Base-by-base conservation (phyloP, 2,888 invertebrate genomes). In the Drosophila paramelanica region DNA sequence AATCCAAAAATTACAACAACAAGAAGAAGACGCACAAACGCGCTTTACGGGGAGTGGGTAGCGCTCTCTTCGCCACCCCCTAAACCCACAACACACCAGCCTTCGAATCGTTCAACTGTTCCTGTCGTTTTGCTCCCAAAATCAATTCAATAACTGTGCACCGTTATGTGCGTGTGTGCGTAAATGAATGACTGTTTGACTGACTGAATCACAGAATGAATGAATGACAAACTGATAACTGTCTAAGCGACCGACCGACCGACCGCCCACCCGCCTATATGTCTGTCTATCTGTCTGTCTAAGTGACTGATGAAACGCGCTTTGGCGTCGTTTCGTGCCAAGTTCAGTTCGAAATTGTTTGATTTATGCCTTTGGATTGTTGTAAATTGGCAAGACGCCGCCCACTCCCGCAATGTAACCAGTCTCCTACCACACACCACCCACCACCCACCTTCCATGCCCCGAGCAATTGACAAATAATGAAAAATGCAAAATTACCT, bases 1-100 rank as follows among this genome's bases (percentile, higher is more conserved):
- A 85, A 85, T 85, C 85, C 85, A 89, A 85, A 85, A 85, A 85
- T 85, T 84, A 85, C 82, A 80, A 76, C 73, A 79, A 75, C 89
- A 86, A 68, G 60, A 66, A n/a, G 45, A 59, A 77, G 62, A 60
- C 51, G 61, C 53, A 55, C 56, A 50, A 45, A 41, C 43, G 53
- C 39, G 52, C 33, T 38, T 20, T 39, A 42, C 53, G 39, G 1
- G 36, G 27, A 55, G 27, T 11, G 11, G 11, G 5, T 20, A 17
- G 14, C 23, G 58, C 14, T 45, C 45, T 36, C 45, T 45, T 55
- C 36, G 25, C 60, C 49, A 14, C 39, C 25, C 13, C 2, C 1
- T 10, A 17, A 17, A 17, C 1, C 20, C 13, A 13, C 5, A 10
- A 7, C 1, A 42, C 23, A 14, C 47, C 58, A 25, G 42, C 33